Evolutionary conservation across 2,888 invertebrate species (phyloP), one percentile per base, ranked within the genome.

Genomic region (Druceiella hillmani): DNA sequence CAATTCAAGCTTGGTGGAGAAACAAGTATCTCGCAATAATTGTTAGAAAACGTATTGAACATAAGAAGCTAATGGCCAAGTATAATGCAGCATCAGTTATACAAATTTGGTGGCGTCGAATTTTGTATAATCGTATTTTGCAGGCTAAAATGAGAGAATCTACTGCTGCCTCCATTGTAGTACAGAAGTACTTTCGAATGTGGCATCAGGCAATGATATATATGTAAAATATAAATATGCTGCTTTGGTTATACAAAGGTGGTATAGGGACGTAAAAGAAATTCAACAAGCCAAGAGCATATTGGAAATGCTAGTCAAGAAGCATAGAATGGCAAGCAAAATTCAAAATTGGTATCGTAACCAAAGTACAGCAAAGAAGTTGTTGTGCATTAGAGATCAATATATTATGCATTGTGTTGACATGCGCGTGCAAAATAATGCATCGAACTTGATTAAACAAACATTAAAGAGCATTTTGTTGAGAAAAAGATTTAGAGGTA

Each of bases 1-100:
- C 73, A 1, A 70, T 87, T 35, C 84, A 86, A 54, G 64, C 55
- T 2, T 87, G 86, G 84, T 87, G 85, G 83, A 73, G 76, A 27
- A 70, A 69, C 43, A 74, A 75, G 20, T 81, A 78, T 56, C 59
- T 79, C 17, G 69, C 68, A 28, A 78, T 83, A 6, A 51, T 74
- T 3, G 56, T 74, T 7, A 63, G 64, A 31, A 57, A 74, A 9
- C 56, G 63, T 38, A 63, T 68, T 38, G 54, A 65, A 2, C 47
- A 54, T 7, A 66, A 57, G 49, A 51, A 59, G 24, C 61, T 70
- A 32, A 55, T 62, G 37, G 59, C 56, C 12, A 67, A 61, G 34
- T 62, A 71, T 39, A 53, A 57, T 3, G 80, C 83, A 0, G 81
- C 79, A 1, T 63, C 57, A 9, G 57, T 59, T 10, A 79, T 85